These are phyloP conservation scores for Scylla paramamosain DNA, from an alignment of 1,140 invertebrate species.

Conservation along the genomic window DNA sequence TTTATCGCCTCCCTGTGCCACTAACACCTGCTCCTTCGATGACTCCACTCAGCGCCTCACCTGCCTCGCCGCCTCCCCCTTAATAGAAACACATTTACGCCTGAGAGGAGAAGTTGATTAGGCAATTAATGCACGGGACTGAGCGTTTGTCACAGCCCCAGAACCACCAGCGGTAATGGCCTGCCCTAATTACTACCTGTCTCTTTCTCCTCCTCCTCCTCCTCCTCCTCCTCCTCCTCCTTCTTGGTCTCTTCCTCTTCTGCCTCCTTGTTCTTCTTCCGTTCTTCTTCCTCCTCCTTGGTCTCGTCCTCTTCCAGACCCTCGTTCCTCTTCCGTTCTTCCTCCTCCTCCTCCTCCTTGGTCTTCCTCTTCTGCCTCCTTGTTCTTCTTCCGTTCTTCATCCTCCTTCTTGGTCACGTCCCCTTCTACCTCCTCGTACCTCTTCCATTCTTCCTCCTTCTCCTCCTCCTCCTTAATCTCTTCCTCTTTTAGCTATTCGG, in stretches of 20 bases:
- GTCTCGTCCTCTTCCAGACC: background rate
- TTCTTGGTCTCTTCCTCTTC: background rate
- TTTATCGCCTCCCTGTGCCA: background rate
- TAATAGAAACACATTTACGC: slow-evolving; percentile 23
- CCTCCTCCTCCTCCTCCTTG: background rate
- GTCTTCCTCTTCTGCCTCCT: background rate
- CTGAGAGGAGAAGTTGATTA: background rate
- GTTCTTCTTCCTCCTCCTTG: background rate
- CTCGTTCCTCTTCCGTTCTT: background rate
- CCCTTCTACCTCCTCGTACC: background rate
- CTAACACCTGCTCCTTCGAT: background rate
- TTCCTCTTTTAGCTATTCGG: background rate
- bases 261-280: background rate
- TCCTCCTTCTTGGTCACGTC: background rate
- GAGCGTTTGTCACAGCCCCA: background rate
- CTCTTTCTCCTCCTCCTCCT: background rate
- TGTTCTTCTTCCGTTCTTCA: background rate
- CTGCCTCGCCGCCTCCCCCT: background rate
- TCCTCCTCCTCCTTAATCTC: background rate
- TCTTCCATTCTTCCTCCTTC: background rate
- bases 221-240: background rate
- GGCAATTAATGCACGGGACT: background rate
- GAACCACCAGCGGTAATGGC: background rate
- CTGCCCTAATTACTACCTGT: background rate
- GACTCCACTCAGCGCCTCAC: background rate